Conservation (phyloP, 2,888 invertebrate species). For the Eupithecia tripunctaria region DNA sequence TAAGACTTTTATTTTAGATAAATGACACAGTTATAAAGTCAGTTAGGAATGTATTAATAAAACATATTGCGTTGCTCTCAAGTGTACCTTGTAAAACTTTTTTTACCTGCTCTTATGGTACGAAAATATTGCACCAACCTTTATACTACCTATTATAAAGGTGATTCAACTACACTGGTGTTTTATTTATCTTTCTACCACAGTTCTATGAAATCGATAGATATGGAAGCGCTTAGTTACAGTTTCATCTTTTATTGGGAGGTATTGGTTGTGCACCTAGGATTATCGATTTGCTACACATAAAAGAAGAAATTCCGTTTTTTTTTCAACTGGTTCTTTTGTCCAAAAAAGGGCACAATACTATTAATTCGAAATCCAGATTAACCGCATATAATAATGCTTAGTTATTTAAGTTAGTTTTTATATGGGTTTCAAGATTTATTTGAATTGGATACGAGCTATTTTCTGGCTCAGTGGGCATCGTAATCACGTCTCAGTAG, state of each 20-base stretch:
- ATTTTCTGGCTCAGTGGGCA: constrained; percentile 37
- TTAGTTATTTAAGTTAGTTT: background rate
- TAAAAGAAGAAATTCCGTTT: background rate
- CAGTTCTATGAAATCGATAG: background rate
- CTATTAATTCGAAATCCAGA: too few species aligned
- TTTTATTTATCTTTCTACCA: constrained; percentile 14
- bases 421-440: constrained; percentile 29
- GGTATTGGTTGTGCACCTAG: background rate
- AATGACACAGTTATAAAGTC: too few species aligned
- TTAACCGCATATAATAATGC: too few species aligned
- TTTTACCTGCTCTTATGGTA: background rate
- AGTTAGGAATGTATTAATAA: background rate
- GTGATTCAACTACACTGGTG: constrained; percentile 36
- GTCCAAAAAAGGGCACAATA: too few species aligned
- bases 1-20: background rate
- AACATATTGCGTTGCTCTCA: background rate
- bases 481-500: constrained; percentile 25
- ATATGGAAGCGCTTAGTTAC: background rate
- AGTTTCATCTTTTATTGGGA: background rate
- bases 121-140: background rate
- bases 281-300: background rate
- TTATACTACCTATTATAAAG: constrained; percentile 42
- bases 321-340: background rate
- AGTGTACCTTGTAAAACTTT: background rate
- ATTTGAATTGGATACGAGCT: constrained; percentile 33